These are phyloP conservation scores for Mormoops blainvillei DNA, from an alignment of 2,113 vertebrate genomes.

Conservation along the genomic window DNA sequence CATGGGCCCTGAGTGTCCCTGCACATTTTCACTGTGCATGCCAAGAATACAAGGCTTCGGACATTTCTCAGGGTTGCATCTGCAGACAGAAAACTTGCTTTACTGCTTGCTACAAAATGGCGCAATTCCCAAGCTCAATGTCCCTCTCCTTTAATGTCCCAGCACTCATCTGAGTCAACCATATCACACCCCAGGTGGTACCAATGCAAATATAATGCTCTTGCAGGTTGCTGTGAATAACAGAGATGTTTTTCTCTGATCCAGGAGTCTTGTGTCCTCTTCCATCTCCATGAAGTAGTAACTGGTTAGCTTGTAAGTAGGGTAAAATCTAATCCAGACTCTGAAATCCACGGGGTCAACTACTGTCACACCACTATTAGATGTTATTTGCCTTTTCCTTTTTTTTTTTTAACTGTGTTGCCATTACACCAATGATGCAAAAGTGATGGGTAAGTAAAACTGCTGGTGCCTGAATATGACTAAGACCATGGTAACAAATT, in stretches of 20 bases:
- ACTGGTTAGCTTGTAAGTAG: background rate
- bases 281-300: background rate
- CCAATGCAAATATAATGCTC: conserved; percentile 1
- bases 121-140: background rate
- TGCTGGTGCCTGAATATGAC: background rate
- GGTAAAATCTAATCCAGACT: conserved; percentile 17
- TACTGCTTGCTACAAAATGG: conserved; percentile 15
- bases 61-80: background rate
- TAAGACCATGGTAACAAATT: background rate
- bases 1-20: background rate
- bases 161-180: background rate
- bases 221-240: background rate
- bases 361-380: background rate
- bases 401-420: background rate
- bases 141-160: background rate
- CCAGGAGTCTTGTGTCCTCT: background rate
- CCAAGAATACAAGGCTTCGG: background rate
- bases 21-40: background rate
- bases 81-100: background rate
- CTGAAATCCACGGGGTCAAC: background rate
- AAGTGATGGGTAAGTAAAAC: background rate
- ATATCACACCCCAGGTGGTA: background rate
- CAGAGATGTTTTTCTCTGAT: background rate
- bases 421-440: background rate
- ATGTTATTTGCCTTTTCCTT: background rate